Base-by-base conservation (phyloP, 2,888 invertebrate species). In the Cecidostiba fungosa region DNA sequence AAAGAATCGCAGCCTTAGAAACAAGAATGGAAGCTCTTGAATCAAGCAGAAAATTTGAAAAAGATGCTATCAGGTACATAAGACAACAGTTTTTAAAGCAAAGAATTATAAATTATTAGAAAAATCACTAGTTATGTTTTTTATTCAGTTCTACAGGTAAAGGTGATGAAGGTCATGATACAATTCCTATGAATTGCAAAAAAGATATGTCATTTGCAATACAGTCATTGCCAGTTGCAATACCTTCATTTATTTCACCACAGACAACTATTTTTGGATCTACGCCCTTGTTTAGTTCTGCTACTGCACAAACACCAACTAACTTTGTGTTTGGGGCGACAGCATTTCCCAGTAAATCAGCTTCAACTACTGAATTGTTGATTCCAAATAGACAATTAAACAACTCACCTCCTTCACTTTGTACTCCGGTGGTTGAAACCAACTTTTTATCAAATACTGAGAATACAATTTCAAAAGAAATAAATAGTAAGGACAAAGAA, bases 21-120 rank as follows among this genome's bases (percentile, higher is more conserved):
- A 14, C 8, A 26, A 76, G 76, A 50, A 39, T 76, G 29, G 29
- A 47, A 47, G 50, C 19, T 76, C 47, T 76, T 47, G 76, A 76
- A 54, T 2, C 8, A 14, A 16, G 29, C 3, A 29, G 12, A 36
- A 32, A 39, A 32, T 6, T 32, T 8, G 4, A 72, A n/a, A 16
- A 3, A 14, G 39, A 72, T 19, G 6, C 39, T 72, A 16, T 32
- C 19, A 32, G 36, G 29, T 29, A 36, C 3, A 72, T n/a, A 26
- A 26, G 3, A 66, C 5, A 23, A 62, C 16, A 62, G 1, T 66
- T 12, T 62, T 29, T 66, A 0, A 29, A 14, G 3, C n/a, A 66
- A 23, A 66, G 3, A 23, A 66, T 66, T 4, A 12, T 39, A 32
- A 3, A 32, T 6, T n/a, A 10, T 72, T 29, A 4, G 14, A 72